These are phyloP conservation scores for Turritopsis rubra DNA, from an alignment of 30 jellyfish, hydroid and myxozoan species.

Conservation along the genomic window DNA sequence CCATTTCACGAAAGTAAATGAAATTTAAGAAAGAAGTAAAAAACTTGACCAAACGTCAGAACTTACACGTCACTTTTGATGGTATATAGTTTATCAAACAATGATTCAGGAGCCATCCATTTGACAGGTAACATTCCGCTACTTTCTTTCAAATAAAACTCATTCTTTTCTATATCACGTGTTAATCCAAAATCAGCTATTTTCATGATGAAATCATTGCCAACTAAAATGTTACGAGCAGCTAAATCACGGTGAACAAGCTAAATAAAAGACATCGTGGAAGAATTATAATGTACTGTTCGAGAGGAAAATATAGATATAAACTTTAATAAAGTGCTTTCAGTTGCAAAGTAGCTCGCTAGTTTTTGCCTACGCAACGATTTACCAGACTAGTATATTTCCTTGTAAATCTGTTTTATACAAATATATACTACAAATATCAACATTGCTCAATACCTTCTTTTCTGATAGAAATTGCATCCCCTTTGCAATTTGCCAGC, in stretches of 20 bases:
- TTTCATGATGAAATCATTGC: conserved; percentile 80
- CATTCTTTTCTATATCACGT: conserved; percentile 73
- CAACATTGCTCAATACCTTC: conserved; percentile 47
- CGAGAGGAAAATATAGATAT: no score
- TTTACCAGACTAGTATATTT: no score
- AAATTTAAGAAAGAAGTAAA: not conserved
- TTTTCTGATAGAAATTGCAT: conserved; percentile 81
- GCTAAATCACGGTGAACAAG: conserved; percentile 95
- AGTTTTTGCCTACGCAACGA: no score
- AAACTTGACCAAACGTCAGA: not conserved
- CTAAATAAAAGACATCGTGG: conserved; percentile 37
- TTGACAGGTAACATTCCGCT: conserved; percentile 94
- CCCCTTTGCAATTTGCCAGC: conserved; percentile 83
- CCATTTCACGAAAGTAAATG: not conserved
- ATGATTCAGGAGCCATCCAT: conserved; percentile 99
- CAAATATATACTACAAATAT: no score
- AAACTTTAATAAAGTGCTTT: no score
- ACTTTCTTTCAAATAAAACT: conserved; percentile 67
- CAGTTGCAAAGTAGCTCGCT: no score
- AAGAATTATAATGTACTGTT: no score
- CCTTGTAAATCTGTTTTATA: no score
- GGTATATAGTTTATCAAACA: conserved; percentile 80
- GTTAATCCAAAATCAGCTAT: conserved; percentile 96
- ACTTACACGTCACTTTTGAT: conserved; percentile 95
- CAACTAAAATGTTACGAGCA: conserved; percentile 88